Conservation (phyloP, 2,888 invertebrate genomes). For the Nudaria mundana region DNA sequence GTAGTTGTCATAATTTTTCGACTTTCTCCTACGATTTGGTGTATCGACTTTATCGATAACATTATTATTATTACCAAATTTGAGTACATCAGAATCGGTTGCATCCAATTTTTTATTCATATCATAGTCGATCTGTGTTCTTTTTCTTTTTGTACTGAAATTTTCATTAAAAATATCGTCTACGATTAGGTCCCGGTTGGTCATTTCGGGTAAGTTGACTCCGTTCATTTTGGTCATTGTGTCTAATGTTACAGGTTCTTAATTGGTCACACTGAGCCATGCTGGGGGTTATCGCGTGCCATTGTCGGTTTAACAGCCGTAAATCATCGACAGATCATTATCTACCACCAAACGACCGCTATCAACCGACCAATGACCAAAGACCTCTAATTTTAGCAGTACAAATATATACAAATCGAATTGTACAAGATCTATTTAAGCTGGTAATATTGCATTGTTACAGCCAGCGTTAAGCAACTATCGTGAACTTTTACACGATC, state of each 20-base stretch:
- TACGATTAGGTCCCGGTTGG: conserved; percentile 51
- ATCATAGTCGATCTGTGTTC: conserved; percentile 42
- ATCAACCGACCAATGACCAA: conserved; percentile 42
- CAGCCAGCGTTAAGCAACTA: conserved; percentile 67
- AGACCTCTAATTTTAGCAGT: conserved; percentile 46
- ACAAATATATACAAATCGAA: conserved; percentile 45
- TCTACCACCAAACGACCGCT: conserved; percentile 67
- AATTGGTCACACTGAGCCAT: conserved; percentile 73
- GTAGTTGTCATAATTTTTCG: conserved; percentile 43
- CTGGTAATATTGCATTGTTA: conserved; percentile 63
- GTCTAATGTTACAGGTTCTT: conserved; percentile 44
- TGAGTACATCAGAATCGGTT: conserved; percentile 17
- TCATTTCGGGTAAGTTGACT: conserved; percentile 57
- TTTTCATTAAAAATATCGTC: conserved; percentile 65
- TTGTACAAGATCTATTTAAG: conserved; percentile 44
- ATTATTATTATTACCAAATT: conserved; percentile 49
- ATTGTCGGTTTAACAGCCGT: conserved; percentile 76
- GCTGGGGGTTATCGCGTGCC: conserved; percentile 60
- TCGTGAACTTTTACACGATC: conserved; percentile 80
- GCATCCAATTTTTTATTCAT: conserved; percentile 29
- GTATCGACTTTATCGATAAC: conserved; percentile 37
- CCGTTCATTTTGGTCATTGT: conserved; percentile 72
- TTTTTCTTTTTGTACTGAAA: conserved; percentile 53
- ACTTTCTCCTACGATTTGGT: conserved; percentile 51
- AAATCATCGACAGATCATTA: conserved; percentile 79